Percentiles rank a stretch among this genome's conserved stretches.
Conservation (phyloP, 2,797 vertebrate genomes). For the Cirrhinus molitorella region DNA sequence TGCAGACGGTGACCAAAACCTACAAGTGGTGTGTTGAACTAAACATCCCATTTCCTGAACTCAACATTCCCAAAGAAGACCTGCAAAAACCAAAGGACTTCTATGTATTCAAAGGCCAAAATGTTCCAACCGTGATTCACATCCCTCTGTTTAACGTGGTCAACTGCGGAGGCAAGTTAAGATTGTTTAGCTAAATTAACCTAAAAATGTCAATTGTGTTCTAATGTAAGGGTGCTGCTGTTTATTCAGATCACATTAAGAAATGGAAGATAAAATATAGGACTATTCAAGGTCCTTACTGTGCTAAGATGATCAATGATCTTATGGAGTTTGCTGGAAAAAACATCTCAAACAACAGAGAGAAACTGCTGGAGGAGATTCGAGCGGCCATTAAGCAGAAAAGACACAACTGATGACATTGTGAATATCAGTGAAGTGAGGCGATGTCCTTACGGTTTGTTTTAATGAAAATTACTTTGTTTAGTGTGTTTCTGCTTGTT, state of each 20-base stretch:
- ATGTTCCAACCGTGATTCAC: conserved; percentile 45
- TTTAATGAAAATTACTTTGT: no score
- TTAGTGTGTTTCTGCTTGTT: no score
- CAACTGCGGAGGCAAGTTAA: conserved; percentile 23
- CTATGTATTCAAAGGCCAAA: conserved; percentile 28
- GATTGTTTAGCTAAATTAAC: not conserved
- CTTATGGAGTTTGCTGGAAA: conserved; percentile 28
- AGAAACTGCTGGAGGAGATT: conserved; percentile 9
- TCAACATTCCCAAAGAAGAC: not conserved
- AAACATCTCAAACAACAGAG: conserved; percentile 31
- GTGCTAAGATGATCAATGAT: not conserved
- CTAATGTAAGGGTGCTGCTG: not conserved
- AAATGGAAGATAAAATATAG: rapidly evolving
- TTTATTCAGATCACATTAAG: conserved; percentile 9
- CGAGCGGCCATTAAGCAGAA: not conserved
- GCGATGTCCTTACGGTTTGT: no score
- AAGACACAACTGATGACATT: no score
- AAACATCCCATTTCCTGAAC: conserved; percentile 21
- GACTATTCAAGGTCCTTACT: not conserved
- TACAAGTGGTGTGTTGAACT: not conserved
- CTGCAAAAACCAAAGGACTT: not conserved
- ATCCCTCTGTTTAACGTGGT: conserved; percentile 45
- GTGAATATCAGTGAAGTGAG: no score
- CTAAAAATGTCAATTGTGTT: no score
- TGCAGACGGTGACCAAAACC: not conserved